These are phyloP conservation scores for Cephalophus harveyi DNA, from an alignment of 2,113 vertebrate species.

Conservation along the genomic window DNA sequence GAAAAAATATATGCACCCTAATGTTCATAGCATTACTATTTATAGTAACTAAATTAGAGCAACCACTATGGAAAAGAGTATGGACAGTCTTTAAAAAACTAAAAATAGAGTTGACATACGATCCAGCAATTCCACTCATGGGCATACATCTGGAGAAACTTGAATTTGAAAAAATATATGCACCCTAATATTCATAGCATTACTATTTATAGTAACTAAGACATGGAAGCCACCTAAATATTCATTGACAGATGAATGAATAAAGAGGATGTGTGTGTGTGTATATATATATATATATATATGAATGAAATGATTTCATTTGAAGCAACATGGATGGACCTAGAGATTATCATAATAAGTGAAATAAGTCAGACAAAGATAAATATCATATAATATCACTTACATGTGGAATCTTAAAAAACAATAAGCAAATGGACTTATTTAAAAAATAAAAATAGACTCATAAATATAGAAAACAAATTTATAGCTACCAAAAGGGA, in stretches of 20 bases:
- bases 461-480: neutral
- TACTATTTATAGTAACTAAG: neutral
- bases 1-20: neutral
- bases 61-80: neutral
- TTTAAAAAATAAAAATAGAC: neutral
- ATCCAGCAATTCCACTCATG: neutral
- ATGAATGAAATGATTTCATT: neutral
- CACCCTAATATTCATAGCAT: neutral
- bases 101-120: neutral
- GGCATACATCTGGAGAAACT: neutral
- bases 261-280: neutral
- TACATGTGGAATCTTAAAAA: neutral
- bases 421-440: neutral
- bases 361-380: neutral
- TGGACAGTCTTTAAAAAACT: neutral
- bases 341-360: neutral
- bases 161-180: neutral
- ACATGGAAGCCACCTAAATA: neutral
- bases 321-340: neutral
- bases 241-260: neutral
- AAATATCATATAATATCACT: neutral
- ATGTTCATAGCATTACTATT: neutral
- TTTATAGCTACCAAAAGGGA: neutral
- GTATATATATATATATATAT: neutral
- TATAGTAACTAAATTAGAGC: neutral